These are phyloP conservation scores for Sebastes fasciatus DNA, from an alignment of 2,113 vertebrate genomes.

Conservation along the genomic window DNA sequence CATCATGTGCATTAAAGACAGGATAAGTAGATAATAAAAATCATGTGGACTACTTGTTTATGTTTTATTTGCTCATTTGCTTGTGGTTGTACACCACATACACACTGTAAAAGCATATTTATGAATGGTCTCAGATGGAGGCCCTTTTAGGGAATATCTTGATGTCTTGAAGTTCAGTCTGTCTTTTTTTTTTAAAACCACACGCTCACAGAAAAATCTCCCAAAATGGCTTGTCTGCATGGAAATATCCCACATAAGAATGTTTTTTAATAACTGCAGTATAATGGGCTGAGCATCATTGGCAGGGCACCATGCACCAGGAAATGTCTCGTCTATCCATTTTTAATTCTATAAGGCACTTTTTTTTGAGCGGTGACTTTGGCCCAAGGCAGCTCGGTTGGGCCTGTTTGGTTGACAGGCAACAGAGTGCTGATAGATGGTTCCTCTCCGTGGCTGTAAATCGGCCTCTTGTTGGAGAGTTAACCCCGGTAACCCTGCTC, in stretches of 20 bases:
- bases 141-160: constrained; percentile 3
- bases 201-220: neutral
- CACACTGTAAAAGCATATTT: neutral
- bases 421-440: constrained; percentile 79
- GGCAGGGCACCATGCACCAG: constrained; percentile 21
- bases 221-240: neutral
- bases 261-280: neutral
- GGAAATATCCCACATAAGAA: constrained; percentile 13
- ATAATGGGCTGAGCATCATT: constrained; percentile 15
- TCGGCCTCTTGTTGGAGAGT: constrained; percentile 79
- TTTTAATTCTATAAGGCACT: constrained; percentile 42
- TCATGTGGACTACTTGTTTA: constrained; percentile 22
- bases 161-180: neutral
- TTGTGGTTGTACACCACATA: constrained; percentile 11
- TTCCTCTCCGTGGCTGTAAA: constrained; percentile 76
- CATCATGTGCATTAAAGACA: constrained; percentile 15
- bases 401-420: constrained; percentile 63
- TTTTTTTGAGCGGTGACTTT: constrained; percentile 51
- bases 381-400: constrained; percentile 50
- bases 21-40: constrained; percentile 34
- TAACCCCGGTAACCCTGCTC: constrained; percentile 77
- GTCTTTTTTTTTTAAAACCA: neutral
- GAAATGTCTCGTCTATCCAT: constrained; percentile 40
- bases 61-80: constrained; percentile 26
- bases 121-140: constrained; percentile 16